These are phyloP conservation scores for Noctua janthina DNA, from an alignment of 2,888 invertebrate species.

Conservation along the genomic window DNA sequence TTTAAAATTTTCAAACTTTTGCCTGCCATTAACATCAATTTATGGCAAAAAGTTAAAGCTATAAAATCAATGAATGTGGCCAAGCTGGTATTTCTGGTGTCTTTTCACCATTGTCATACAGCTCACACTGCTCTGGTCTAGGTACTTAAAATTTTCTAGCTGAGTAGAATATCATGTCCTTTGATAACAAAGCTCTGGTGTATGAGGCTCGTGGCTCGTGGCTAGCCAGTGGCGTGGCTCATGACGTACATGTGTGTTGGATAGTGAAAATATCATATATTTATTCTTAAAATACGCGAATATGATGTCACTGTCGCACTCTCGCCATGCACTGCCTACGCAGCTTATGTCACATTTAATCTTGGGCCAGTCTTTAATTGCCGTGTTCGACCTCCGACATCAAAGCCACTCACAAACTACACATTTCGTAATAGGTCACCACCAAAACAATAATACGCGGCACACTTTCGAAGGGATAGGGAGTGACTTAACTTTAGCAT, in stretches of 20 bases:
- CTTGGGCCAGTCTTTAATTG: slow-evolving; percentile 72
- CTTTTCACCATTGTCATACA: slow-evolving; percentile 39
- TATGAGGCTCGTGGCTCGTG: background rate
- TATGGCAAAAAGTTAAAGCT: background rate
- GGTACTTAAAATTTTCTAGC: slow-evolving; percentile 1
- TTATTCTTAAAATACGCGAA: slow-evolving; percentile 75
- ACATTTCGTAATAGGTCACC: slow-evolving; percentile 85
- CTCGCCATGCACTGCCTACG: slow-evolving; percentile 75
- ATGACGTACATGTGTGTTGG: slow-evolving; percentile 23
- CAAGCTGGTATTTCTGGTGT: background rate
- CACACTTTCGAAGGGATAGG: slow-evolving; percentile 85
- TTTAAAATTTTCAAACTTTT: slow-evolving; percentile 6
- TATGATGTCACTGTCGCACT: slow-evolving; percentile 79
- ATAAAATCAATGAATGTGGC: slow-evolving; percentile 16
- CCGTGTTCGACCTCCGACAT: slow-evolving; percentile 70
- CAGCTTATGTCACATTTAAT: slow-evolving; percentile 74
- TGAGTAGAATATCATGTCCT: slow-evolving; percentile 6
- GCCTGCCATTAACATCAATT: background rate
- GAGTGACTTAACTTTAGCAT: slow-evolving; percentile 77
- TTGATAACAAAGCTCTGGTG: slow-evolving; percentile 18
- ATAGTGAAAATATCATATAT: slow-evolving; percentile 64
- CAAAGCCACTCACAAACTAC: slow-evolving; percentile 68
- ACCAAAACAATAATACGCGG: slow-evolving; percentile 86
- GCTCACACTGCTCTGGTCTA: slow-evolving; percentile 20
- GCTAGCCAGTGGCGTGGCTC: background rate